A percentile compares a stretch with the other conserved stretches of the same genome.
phyloP scores from a whole-genome alignment of 2,797 vertebrate species.

The Platalea minor region DNA sequence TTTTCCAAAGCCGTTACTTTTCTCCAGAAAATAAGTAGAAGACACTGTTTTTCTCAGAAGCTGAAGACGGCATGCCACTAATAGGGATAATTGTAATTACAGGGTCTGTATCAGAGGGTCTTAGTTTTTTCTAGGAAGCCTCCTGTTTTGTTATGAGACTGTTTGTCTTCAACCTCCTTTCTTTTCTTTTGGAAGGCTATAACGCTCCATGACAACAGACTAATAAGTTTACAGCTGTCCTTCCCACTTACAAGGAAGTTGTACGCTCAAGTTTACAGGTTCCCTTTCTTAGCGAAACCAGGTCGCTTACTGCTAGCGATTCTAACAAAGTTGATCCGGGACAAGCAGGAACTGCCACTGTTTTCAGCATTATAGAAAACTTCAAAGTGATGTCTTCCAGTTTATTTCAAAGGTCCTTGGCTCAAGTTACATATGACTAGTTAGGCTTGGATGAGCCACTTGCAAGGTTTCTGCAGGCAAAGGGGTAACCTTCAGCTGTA shows the following conservation, averaged over 20 bases:
- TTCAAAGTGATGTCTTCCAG: rapidly evolving
- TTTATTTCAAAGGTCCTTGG: neutral
- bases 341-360: neutral
- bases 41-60: neutral
- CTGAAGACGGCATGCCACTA: neutral
- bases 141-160: neutral
- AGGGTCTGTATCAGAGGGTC: neutral
- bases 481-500: neutral
- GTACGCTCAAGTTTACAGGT: neutral
- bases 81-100: neutral
- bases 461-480: neutral
- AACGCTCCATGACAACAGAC: neutral
- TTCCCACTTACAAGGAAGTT: neutral
- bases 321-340: neutral
- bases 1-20: neutral
- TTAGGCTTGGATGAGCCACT: neutral
- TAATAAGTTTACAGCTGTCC: neutral
- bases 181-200: neutral
- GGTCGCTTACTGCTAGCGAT: neutral
- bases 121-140: neutral
- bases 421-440: neutral
- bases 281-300: neutral
- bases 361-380: neutral
- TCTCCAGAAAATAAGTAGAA: neutral
- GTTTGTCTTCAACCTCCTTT: neutral